phyloP scores from a whole-genome alignment of 2,888 invertebrate species.

The Pollenia griseotomentosa region DNA sequence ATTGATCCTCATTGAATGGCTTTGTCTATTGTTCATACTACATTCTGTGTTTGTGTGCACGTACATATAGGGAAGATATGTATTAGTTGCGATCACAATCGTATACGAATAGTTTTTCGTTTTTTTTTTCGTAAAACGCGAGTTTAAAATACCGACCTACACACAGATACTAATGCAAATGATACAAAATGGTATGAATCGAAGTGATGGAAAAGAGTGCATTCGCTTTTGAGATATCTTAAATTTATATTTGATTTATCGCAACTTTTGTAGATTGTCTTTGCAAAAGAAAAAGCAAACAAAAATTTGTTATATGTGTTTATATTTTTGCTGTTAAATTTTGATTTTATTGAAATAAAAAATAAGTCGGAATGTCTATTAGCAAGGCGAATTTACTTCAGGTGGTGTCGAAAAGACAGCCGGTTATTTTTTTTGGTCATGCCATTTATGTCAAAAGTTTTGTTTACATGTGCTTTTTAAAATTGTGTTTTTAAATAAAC shows the following conservation, averaged over 20 bases:
- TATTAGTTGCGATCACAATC: neutral
- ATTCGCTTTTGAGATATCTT: neutral
- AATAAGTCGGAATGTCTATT: too few species aligned
- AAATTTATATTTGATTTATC: neutral
- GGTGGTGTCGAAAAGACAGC: too few species aligned
- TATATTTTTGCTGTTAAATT: too few species aligned
- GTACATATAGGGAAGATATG: neutral
- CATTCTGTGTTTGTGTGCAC: neutral
- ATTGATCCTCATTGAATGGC: slow-evolving; percentile 14
- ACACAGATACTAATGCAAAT: neutral
- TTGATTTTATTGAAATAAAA: too few species aligned
- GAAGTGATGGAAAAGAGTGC: slow-evolving; percentile 16
- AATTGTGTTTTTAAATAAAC: too few species aligned
- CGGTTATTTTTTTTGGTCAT: too few species aligned
- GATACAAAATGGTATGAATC: neutral
- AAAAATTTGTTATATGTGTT: too few species aligned
- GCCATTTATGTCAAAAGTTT: too few species aligned
- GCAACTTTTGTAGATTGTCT: neutral
- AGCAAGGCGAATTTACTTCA: too few species aligned
- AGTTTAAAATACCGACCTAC: neutral
- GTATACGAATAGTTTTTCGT: neutral
- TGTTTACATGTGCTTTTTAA: too few species aligned
- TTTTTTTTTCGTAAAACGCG: neutral
- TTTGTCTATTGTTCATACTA: neutral
- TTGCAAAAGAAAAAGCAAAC: too few species aligned